Conservation (phyloP, 53 echinoderm and acorn worm species). For the Echinometra lucunter region DNA sequence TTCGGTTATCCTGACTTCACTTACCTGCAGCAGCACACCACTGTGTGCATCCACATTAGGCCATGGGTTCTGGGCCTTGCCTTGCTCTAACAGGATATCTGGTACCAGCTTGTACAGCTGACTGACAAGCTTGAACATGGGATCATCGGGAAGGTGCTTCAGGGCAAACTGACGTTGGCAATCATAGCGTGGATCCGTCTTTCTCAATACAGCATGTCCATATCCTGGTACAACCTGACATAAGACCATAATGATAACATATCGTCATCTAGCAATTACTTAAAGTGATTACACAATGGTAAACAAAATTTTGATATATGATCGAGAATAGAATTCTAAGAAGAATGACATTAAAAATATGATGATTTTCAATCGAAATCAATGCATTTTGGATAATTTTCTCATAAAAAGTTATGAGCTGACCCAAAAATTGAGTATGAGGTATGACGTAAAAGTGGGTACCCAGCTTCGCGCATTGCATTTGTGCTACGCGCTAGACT, state of each 20-base stretch:
- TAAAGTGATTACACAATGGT: too few species aligned
- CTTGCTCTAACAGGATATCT: constrained; percentile 84
- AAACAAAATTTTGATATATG: too few species aligned
- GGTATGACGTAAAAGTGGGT: too few species aligned
- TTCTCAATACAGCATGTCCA: constrained; percentile 96
- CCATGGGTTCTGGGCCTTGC: constrained; percentile 96
- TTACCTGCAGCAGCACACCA: constrained; percentile 88
- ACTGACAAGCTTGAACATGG: constrained; percentile 89
- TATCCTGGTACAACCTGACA: constrained; percentile 98
- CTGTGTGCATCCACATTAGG: constrained; percentile 94
- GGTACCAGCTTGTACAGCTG: constrained; percentile 92
- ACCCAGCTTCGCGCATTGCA: too few species aligned
- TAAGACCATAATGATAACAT: background rate
- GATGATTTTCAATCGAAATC: too few species aligned
- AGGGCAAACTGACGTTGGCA: constrained; percentile 97
- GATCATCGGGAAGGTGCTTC: constrained; percentile 95
- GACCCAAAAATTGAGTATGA: too few species aligned
- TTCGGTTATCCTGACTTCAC: background rate
- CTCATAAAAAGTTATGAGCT: too few species aligned
- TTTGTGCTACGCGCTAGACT: too few species aligned
- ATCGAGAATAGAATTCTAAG: too few species aligned
- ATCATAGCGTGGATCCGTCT: constrained; percentile 96
- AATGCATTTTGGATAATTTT: too few species aligned
- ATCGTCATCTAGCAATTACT: constrained; percentile 89
- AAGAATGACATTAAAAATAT: too few species aligned